Evolutionary conservation across 2,797 vertebrate species (phyloP).

Genomic region (Botia kubotai): DNA sequence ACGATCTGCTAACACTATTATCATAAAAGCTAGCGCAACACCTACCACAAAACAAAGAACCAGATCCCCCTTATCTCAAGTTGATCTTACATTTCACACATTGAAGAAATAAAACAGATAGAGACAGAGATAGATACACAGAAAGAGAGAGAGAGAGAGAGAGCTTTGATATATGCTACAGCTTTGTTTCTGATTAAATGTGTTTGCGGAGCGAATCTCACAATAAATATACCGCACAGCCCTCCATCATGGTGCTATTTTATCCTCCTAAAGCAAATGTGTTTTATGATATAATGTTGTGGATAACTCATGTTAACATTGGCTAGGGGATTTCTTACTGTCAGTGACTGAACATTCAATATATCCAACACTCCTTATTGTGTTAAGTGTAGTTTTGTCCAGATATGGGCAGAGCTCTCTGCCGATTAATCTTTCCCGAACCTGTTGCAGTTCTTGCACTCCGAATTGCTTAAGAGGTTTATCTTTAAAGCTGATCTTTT

Average conservation of each 20-base stretch:
- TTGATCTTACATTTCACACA: no score
- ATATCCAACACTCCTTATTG: background rate
- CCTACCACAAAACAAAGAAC: background rate
- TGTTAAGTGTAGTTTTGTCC: constrained; percentile 23
- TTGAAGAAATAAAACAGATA: no score
- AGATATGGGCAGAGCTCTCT: constrained; percentile 20
- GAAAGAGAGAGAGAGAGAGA: no score
- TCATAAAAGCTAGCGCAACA: background rate
- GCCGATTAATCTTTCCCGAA: constrained; percentile 32
- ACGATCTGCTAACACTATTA: constrained; percentile 17
- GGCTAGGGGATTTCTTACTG: constrained; percentile 7
- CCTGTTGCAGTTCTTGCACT: constrained; percentile 11
- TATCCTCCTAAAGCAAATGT: background rate
- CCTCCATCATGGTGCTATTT: background rate
- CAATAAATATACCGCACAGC: background rate
- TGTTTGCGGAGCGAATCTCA: background rate
- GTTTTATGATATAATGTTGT: constrained; percentile 7
- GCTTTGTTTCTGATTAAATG: background rate
- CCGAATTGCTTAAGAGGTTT: constrained; percentile 20
- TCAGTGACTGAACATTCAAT: constrained; percentile 19
- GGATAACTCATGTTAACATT: constrained; percentile 15
- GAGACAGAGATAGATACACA: no score
- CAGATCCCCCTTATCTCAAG: no score
- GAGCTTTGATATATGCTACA: no score
- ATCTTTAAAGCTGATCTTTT: constrained; percentile 43